Conservation (phyloP, 2,888 invertebrate genomes). For the Frankliniella fusca region DNA sequence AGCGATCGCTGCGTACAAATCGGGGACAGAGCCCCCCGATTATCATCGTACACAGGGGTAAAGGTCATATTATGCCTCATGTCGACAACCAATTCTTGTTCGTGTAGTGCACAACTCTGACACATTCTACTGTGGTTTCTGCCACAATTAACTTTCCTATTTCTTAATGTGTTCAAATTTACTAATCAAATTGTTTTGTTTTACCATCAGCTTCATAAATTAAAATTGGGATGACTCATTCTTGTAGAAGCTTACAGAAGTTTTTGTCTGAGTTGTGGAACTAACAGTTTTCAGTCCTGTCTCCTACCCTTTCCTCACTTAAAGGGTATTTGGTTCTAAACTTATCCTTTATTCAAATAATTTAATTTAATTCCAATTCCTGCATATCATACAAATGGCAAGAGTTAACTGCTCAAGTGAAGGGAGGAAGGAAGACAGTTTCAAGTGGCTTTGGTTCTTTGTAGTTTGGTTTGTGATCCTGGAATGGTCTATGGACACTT, state of each 20-base stretch:
- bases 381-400: no score
- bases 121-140: constrained; percentile 7
- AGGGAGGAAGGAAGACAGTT: not conserved
- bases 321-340: not conserved
- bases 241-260: not conserved
- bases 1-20: constrained; percentile 38
- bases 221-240: no score
- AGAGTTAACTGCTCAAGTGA: not conserved
- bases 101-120: constrained; percentile 1
- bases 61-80: constrained; percentile 40
- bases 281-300: not conserved
- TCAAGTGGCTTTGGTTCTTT: not conserved
- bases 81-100: constrained; percentile 31
- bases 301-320: constrained; percentile 11
- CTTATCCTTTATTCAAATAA: not conserved
- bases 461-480: not conserved
- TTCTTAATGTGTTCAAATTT: constrained; percentile 34
- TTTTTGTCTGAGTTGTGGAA: constrained; percentile 2
- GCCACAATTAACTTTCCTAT: constrained; percentile 20
- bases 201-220: constrained; percentile 27
- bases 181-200: constrained; percentile 32
- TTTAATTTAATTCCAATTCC: not conserved
- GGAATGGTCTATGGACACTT: not conserved
- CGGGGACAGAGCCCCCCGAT: constrained; percentile 40
- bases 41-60: constrained; percentile 43